A percentile compares a stretch with the other conserved stretches of the same genome.
phyloP scores from a whole-genome alignment of 1,140 invertebrate genomes.

The Drosophila navojoa region DNA sequence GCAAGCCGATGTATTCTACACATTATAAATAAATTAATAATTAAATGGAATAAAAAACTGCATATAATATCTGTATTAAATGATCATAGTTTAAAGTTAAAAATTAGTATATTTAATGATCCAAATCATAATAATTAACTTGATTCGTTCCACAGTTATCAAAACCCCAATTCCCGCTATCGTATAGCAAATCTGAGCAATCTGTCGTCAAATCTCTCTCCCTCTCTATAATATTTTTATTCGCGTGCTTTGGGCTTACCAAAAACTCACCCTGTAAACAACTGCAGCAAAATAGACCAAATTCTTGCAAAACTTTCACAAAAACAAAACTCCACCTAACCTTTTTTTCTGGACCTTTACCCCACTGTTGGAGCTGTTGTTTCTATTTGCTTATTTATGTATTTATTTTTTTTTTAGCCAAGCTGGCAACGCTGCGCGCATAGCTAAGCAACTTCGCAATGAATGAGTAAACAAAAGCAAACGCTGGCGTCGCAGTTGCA shows the following conservation, averaged over 20 bases:
- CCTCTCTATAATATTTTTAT: background rate
- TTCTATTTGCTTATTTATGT: too few relatives aligned
- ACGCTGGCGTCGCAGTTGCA: conserved; percentile 48
- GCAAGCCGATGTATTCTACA: too few relatives aligned
- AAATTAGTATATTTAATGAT: too few relatives aligned
- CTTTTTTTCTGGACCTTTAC: conserved; percentile 16
- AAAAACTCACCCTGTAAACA: conserved; percentile 16
- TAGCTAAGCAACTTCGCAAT: conserved; percentile 78
- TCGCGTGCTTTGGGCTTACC: background rate
- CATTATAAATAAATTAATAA: too few relatives aligned
- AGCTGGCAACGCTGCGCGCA: conserved; percentile 66
- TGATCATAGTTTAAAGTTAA: too few relatives aligned
- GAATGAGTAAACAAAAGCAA: conserved; percentile 80
- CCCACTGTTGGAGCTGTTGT: conserved; percentile 11
- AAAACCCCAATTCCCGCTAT: too few relatives aligned
- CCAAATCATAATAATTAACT: too few relatives aligned
- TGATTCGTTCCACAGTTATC: too few relatives aligned
- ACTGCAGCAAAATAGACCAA: conserved; percentile 36
- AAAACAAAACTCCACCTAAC: conserved; percentile 7
- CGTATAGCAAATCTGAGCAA: too few relatives aligned
- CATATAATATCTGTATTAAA: too few relatives aligned
- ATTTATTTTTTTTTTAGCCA: conserved; percentile 21
- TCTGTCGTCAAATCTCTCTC: background rate
- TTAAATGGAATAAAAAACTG: too few relatives aligned
- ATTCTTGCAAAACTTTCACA: conserved; percentile 67